These are phyloP conservation scores for Bergia puertoricense DNA, from an alignment of 92 coral and sea anemone species.

Conservation along the genomic window DNA sequence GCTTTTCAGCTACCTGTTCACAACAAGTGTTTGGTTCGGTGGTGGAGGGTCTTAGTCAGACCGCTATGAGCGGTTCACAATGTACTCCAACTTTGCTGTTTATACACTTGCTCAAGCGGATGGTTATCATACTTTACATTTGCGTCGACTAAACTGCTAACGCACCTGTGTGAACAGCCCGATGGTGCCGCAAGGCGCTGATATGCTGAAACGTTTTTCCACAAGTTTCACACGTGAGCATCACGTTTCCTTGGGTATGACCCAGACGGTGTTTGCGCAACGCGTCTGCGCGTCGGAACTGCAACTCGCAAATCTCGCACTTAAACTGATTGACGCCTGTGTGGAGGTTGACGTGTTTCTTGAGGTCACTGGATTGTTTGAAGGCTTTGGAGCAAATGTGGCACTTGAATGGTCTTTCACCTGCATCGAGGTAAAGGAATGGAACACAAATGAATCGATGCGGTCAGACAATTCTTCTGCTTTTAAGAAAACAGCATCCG, in stretches of 20 bases:
- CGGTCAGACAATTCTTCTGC: not conserved
- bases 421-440: conserved; percentile 47
- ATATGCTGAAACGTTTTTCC: conserved; percentile 80
- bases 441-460: not conserved
- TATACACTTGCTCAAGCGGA: too few relatives aligned
- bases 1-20: too few relatives aligned
- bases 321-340: conserved; percentile 97
- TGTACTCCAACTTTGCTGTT: too few relatives aligned
- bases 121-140: too few relatives aligned
- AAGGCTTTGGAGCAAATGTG: conserved; percentile 94
- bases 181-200: conserved; percentile 73
- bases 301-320: conserved; percentile 95
- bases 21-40: too few relatives aligned
- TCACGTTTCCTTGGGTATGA: conserved; percentile 77
- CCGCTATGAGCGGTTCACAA: too few relatives aligned
- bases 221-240: conserved; percentile 71
- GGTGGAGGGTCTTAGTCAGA: too few relatives aligned
- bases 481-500: too few relatives aligned
- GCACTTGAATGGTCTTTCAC: conserved; percentile 97
- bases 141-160: not conserved
- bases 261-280: conserved; percentile 92
- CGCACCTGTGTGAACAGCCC: conserved; percentile 76
- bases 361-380: conserved; percentile 98
- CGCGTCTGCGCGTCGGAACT: conserved; percentile 96
- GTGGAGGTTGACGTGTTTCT: conserved; percentile 98